Conservation (phyloP, 2,113 vertebrate genomes). For the Stegostoma tigrinum region DNA sequence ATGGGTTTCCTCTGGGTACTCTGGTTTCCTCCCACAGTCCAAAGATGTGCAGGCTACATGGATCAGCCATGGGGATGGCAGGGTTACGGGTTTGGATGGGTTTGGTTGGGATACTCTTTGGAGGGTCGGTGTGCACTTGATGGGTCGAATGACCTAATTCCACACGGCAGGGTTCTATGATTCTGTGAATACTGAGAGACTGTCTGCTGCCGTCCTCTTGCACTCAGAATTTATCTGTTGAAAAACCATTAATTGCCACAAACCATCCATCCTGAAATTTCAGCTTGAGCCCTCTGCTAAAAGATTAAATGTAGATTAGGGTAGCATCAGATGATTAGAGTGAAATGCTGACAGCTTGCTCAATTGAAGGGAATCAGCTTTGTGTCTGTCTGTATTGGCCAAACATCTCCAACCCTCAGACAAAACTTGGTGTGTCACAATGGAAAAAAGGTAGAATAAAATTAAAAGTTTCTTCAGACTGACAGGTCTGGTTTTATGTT, state of each 20-base stretch:
- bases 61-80: no score
- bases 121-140: no score
- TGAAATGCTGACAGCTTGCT: background rate
- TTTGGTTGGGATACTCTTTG: no score
- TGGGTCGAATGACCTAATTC: no score
- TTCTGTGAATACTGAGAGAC: background rate
- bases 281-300: background rate
- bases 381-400: background rate
- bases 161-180: background rate
- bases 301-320: background rate
- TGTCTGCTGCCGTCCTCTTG: background rate
- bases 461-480: no score
- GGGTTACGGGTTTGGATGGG: no score
- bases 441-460: background rate
- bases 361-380: background rate
- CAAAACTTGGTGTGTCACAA: background rate
- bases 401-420: background rate
- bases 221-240: background rate
- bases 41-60: no score
- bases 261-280: background rate
- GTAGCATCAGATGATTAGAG: background rate
- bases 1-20: no score
- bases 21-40: no score
- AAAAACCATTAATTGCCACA: background rate
- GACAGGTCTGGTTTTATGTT: background rate